phyloP scores from a whole-genome alignment of 2,113 vertebrate species.

The Stegostoma tigrinum region DNA sequence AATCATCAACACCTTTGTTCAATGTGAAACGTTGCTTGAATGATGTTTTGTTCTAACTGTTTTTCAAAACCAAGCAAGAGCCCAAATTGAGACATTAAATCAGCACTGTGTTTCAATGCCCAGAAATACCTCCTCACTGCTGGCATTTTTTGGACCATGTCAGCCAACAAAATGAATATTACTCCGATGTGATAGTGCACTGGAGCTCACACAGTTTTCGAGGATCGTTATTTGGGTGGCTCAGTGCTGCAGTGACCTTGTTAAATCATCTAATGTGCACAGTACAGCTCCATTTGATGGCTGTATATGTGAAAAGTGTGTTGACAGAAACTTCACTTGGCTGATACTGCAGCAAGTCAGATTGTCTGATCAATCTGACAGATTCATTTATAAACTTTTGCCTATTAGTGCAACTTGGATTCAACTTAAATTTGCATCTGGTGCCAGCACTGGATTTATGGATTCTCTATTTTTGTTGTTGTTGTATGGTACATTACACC shows the following conservation, averaged over 20 bases:
- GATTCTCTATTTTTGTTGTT: neutral
- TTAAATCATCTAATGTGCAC: conserved; percentile 54
- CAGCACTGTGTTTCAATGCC: conserved; percentile 41
- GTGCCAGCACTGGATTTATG: neutral
- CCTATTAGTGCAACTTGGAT: conserved; percentile 45
- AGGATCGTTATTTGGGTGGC: conserved; percentile 43
- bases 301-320: conserved; percentile 33
- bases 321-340: conserved; percentile 45
- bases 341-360: conserved; percentile 49
- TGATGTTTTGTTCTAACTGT: conserved; percentile 58
- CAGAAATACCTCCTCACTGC: conserved; percentile 41
- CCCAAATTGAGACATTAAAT: conserved; percentile 58
- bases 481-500: neutral
- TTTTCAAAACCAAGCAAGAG: conserved; percentile 52
- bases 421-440: conserved; percentile 39
- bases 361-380: conserved; percentile 51
- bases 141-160: neutral
- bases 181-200: neutral
- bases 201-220: conserved; percentile 40
- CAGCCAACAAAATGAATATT: neutral
- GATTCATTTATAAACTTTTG: conserved; percentile 51
- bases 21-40: conserved; percentile 59
- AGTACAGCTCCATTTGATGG: conserved; percentile 35
- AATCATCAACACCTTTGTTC: conserved; percentile 65
- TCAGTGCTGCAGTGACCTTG: conserved; percentile 46